Percentiles rank a stretch among this genome's conserved stretches.
phyloP scores from a whole-genome alignment of 2,888 invertebrate genomes.

The Tachina lurida region DNA sequence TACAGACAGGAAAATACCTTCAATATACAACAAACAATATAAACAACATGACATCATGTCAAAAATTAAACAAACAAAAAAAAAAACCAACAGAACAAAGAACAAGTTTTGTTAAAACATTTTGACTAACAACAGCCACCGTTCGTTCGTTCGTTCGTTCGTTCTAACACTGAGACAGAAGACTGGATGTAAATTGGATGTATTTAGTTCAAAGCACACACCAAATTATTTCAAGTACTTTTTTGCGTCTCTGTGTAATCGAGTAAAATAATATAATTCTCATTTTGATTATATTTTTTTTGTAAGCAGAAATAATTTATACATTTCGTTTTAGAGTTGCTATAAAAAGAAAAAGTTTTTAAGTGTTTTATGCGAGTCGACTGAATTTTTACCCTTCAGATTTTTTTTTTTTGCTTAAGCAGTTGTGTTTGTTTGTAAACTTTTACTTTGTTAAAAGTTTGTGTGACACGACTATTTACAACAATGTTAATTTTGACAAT shows the following conservation, averaged over 20 bases:
- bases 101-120: slow-evolving; percentile 31
- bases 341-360: no score
- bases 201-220: slow-evolving; percentile 34
- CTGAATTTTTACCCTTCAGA: not conserved
- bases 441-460: not conserved
- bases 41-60: slow-evolving; percentile 49
- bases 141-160: no score
- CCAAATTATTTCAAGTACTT: slow-evolving; percentile 21
- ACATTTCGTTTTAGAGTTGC: no score
- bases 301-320: no score
- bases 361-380: no score
- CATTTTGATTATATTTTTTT: no score
- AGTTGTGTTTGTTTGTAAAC: not conserved
- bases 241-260: not conserved
- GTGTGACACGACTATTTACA: not conserved
- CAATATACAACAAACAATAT: not conserved
- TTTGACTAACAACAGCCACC: slow-evolving; percentile 15
- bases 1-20: not conserved
- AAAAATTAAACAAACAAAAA: slow-evolving; percentile 7
- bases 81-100: not conserved
- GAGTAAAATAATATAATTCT: not conserved
- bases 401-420: not conserved
- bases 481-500: slow-evolving; percentile 11
- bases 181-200: slow-evolving; percentile 63
- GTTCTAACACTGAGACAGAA: slow-evolving; percentile 31